phyloP scores from a whole-genome alignment of 2,797 vertebrate genomes.

The Molossus molossus region DNA sequence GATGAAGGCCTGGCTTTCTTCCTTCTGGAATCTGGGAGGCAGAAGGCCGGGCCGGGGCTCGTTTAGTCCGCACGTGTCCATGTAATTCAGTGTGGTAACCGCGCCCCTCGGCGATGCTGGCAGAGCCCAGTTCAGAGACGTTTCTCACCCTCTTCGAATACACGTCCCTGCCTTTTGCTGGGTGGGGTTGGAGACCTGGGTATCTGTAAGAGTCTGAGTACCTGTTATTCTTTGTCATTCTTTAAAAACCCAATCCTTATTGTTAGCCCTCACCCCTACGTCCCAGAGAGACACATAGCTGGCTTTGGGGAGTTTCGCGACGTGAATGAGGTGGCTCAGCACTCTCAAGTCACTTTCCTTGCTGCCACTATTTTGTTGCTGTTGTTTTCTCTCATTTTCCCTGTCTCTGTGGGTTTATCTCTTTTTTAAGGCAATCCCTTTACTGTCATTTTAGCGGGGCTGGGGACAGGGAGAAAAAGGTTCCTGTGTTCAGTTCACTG shows the following conservation, averaged over 20 bases:
- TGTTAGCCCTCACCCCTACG: not conserved
- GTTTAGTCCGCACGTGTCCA: fast-evolving
- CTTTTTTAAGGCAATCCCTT: not conserved
- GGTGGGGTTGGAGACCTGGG: not conserved
- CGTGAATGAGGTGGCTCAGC: not conserved
- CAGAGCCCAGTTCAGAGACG: not conserved
- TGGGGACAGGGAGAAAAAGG: not conserved
- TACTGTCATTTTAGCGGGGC: not conserved
- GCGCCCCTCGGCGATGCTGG: not conserved
- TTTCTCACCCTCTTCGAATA: not conserved
- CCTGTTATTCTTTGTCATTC: not conserved
- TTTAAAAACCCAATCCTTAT: not conserved
- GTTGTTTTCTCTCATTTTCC: not conserved
- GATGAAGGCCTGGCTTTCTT: not conserved
- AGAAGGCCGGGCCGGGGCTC: not conserved
- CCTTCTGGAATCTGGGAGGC: not conserved
- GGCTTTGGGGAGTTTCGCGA: not conserved
- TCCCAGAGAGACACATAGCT: not conserved
- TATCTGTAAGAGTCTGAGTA: not conserved
- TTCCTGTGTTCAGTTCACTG: not conserved
- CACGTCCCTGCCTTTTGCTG: not conserved
- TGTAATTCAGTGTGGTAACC: fast-evolving
- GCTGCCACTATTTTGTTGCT: not conserved
- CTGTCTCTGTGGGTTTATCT: not conserved
- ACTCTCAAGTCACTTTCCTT: not conserved